These are phyloP conservation scores for Schizotus pectinicornis DNA, from an alignment of 2,888 invertebrate species.

Conservation along the genomic window DNA sequence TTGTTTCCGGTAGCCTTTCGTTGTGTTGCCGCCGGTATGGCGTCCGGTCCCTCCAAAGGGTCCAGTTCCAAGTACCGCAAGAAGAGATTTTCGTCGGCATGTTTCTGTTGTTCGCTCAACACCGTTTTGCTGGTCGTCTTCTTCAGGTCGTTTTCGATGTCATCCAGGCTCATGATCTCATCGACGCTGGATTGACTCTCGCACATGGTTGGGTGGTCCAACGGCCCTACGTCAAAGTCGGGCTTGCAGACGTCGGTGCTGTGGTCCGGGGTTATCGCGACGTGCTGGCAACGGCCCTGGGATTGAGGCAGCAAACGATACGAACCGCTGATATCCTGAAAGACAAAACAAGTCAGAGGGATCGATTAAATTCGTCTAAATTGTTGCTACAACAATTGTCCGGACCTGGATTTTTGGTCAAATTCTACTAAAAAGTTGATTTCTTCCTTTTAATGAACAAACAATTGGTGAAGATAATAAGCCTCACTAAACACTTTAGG, in stretches of 20 bases:
- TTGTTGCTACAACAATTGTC: no score
- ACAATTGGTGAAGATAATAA: no score
- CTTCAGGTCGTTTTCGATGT: slow-evolving; percentile 48
- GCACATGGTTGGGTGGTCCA: slow-evolving; percentile 50
- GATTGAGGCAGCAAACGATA: slow-evolving; percentile 76
- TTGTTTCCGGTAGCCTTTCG: slow-evolving; percentile 61
- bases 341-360: slow-evolving; percentile 34
- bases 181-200: slow-evolving; percentile 61
- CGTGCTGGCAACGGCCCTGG: slow-evolving; percentile 62
- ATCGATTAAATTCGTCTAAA: no score
- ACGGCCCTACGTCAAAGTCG: slow-evolving; percentile 9
- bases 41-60: slow-evolving; percentile 72
- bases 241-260: slow-evolving; percentile 21
- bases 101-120: slow-evolving; percentile 62
- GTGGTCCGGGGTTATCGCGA: slow-evolving; percentile 44
- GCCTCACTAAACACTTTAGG: no score
- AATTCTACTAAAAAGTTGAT: no score
- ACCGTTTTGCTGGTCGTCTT: slow-evolving; percentile 46
- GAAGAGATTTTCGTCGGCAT: slow-evolving; percentile 77
- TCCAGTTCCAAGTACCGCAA: slow-evolving; percentile 79
- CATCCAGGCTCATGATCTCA: slow-evolving; percentile 52
- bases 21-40: slow-evolving; percentile 62
- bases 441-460: no score
- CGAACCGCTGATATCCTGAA: slow-evolving; percentile 68
- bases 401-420: no score